Base-by-base conservation (phyloP, 2,888 invertebrate species). In the Phymatocera aterrima region DNA sequence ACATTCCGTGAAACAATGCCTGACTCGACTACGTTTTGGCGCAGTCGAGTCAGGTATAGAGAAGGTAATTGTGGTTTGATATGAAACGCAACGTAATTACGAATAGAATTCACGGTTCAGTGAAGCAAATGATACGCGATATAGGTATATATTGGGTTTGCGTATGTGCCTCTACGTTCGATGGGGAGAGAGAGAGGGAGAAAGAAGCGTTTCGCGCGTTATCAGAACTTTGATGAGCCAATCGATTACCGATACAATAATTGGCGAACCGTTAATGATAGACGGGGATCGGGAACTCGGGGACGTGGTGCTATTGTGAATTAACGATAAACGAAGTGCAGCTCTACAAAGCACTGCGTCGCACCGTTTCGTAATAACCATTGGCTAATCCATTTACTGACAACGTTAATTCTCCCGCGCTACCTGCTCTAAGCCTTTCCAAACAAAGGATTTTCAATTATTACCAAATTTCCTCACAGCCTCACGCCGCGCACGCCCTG, bases 71-170 rank as follows among this genome's bases (percentile, higher is more conserved):
- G 88, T 90, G 90, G 90, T 90, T 90, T 89, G 90, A 90, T 90
- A 90, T 90, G 89, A 88, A 86, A 86, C 88, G 84, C 88, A 90
- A 90, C 89, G 89, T 90, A 90, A 90, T 90, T 89, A 90, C 88
- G 87, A 87, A 87, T 87, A 87, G 88, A 89, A 90, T 89, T 90
- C 89, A 89, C 89, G 90, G 89, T 89, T 88, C 89, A 89, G 79
- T 85, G 89, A 87, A 89, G 89, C 89, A 89, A 89, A 90, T 90
- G 89, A 90, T 90, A 90, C 88, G 88, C 40, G 57, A 40, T 57
- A 40, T 40, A n/a, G n/a, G n/a, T n/a, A n/a, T n/a, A n/a, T n/a
- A n/a, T n/a, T n/a, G n/a, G n/a, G n/a, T n/a, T n/a, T n/a, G n/a
- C n/a, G n/a, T n/a, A n/a, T n/a, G n/a, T n/a, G n/a, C n/a, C n/a